phyloP scores from a whole-genome alignment of 1,140 invertebrate genomes.

The Bradysia coprophila region DNA sequence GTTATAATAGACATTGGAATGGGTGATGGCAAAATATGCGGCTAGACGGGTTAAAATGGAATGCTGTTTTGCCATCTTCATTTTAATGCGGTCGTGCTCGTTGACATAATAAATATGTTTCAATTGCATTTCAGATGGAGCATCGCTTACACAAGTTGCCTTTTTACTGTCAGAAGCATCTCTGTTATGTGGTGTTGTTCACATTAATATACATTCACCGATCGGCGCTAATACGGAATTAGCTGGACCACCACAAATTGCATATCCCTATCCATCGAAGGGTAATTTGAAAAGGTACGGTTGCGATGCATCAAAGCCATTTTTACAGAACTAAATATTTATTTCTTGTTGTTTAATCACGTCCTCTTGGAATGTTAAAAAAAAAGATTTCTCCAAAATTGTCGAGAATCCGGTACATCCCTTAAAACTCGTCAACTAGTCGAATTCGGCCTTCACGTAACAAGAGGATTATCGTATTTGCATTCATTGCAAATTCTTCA shows the following conservation, averaged over 20 bases:
- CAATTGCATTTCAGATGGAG: conserved; percentile 69
- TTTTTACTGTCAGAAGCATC: conserved; percentile 68
- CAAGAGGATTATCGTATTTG: conserved; percentile 71
- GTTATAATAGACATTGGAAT: too few relatives aligned
- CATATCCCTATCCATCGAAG: conserved; percentile 61
- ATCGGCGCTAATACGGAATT: conserved; percentile 63
- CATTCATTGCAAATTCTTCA: conserved; percentile 83
- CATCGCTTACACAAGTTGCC: conserved; percentile 62
- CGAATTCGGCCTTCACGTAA: conserved; percentile 78
- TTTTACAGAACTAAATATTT: neutral
- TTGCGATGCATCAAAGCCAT: conserved; percentile 2
- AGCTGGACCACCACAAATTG: conserved; percentile 50
- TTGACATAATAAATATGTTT: too few relatives aligned
- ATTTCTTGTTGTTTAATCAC: too few relatives aligned
- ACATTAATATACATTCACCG: conserved; percentile 66
- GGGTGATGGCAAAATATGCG: too few relatives aligned
- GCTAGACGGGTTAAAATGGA: too few relatives aligned
- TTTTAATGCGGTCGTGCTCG: too few relatives aligned
- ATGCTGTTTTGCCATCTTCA: too few relatives aligned
- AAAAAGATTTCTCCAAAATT: neutral
- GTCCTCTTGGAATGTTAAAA: too few relatives aligned
- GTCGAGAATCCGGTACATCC: conserved; percentile 31
- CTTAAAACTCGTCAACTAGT: conserved; percentile 87
- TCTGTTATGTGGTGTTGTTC: conserved; percentile 59
- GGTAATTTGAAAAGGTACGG: conserved; percentile 76